A percentile compares a stretch with the other conserved stretches of the same genome.
Conservation (phyloP, 2,888 invertebrate genomes). For the Spilarctia lutea region DNA sequence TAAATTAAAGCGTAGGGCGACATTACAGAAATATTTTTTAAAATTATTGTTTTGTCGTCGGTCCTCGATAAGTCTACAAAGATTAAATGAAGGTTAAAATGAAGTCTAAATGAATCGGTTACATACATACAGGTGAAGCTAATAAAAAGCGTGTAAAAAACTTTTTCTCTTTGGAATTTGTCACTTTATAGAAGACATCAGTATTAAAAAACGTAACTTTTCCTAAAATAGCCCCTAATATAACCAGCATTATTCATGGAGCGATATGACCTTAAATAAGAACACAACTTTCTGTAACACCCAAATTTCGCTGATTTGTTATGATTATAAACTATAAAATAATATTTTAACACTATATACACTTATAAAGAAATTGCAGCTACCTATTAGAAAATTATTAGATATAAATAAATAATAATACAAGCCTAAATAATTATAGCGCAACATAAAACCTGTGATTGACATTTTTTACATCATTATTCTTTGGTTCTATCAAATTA, state of each 20-base stretch:
- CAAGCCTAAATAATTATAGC: conserved; percentile 43
- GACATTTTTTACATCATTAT: conserved; percentile 40
- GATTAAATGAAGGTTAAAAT: no score
- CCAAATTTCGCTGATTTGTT: neutral
- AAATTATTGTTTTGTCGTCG: no score
- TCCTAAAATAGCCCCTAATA: no score
- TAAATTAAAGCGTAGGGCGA: no score
- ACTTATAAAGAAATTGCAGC: conserved; percentile 39
- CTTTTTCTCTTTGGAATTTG: no score
- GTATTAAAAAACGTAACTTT: neutral
- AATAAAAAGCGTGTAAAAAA: no score
- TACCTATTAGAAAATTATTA: conserved; percentile 29
- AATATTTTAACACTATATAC: conserved; percentile 17
- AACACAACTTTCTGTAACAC: neutral
- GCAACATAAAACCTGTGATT: conserved; percentile 38
- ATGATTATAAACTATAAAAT: neutral
- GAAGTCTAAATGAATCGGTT: no score
- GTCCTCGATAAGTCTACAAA: no score
- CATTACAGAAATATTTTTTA: no score
- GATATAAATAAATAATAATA: conserved; percentile 37
- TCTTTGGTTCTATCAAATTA: conserved; percentile 72
- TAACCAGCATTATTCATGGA: no score
- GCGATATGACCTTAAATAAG: neutral
- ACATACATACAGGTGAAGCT: no score
- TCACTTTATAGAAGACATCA: no score